Percentiles rank a stretch among this genome's conserved stretches.
These are phyloP conservation scores for Arenicola marina DNA, from an alignment of 2,888 invertebrate species.

Conservation along the genomic window DNA sequence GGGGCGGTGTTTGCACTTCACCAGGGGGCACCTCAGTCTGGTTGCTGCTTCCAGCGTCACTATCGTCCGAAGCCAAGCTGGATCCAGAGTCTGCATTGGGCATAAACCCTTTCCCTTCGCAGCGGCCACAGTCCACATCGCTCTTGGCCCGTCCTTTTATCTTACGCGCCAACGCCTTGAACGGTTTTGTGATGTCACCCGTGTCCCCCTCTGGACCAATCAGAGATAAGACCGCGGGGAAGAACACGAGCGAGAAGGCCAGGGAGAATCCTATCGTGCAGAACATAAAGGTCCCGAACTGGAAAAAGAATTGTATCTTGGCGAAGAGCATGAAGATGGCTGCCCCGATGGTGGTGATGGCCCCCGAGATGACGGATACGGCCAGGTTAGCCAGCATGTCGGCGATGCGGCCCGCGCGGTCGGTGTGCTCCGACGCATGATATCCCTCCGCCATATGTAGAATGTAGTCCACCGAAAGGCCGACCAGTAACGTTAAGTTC, in stretches of 20 bases:
- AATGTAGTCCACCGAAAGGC: slow-evolving; percentile 50
- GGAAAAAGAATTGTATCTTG: slow-evolving; percentile 48
- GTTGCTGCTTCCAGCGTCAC: neutral
- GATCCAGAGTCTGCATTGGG: no score
- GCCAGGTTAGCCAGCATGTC: slow-evolving; percentile 48
- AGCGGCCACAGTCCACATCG: neutral
- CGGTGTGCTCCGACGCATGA: slow-evolving; percentile 36
- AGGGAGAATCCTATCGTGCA: slow-evolving; percentile 51
- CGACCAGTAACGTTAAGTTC: slow-evolving; percentile 49
- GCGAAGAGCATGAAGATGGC: slow-evolving; percentile 52
- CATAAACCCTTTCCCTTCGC: slow-evolving; percentile 5
- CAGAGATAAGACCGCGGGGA: slow-evolving; percentile 39
- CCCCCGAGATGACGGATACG: slow-evolving; percentile 49
- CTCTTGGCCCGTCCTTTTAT: neutral
- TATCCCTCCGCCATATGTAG: slow-evolving; percentile 53
- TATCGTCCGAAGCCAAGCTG: neutral
- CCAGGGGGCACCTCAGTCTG: neutral
- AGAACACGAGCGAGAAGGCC: slow-evolving; percentile 42
- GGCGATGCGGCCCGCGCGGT: slow-evolving; percentile 39
- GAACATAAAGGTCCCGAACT: slow-evolving; percentile 53
- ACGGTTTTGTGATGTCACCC: neutral
- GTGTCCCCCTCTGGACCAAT: slow-evolving; percentile 42
- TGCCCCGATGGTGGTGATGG: slow-evolving; percentile 50
- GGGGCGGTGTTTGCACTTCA: neutral
- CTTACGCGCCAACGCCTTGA: neutral